Evolutionary conservation across 2,888 invertebrate genomes (phyloP), one percentile per base, ranked within the genome.

Genomic region (Apotomis turbidana): DNA sequence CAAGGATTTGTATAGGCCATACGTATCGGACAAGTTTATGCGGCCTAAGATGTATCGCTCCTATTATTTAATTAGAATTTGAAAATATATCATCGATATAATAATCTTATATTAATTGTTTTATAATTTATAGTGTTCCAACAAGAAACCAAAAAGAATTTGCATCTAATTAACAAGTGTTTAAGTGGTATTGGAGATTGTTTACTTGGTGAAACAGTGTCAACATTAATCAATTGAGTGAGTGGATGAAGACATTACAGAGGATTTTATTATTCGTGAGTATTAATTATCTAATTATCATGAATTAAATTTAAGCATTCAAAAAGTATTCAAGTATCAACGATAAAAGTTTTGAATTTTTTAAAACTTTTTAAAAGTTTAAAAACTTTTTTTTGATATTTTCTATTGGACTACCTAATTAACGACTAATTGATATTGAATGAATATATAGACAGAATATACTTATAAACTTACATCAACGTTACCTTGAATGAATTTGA

Each of bases 1-100:
- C 93, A 93, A 93, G 94, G 88, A 90, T 92, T 91, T 91, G 93
- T 92, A 90, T 92, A 90, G 93, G 85, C 89, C 87, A 90, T 90
- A 94, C 94, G 93, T 91, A 90, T 90, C 89, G 87, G 82, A 85
- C 86, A 87, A 85, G 90, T 90, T 88, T 83, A 83, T 85, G 87
- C 86, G 81, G 81, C 79, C 78, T 75, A 79, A 85, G 82, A 82
- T 87, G 85, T 83, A 84, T 84, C 82, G 83, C 79, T 81, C 79
- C 77, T 76, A 77, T 82, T 84, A 81, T 85, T 84, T 81, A 75
- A 80, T 81, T 78, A 78, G 79, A 82, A 84, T 79, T 79, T 81
- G 80, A 85, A 83, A 74, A 70, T 78, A 74, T 76, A 78, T 79
- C 79, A 82, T 81, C 77, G 75, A 80, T 74, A 80, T 81, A 76